Conservation (phyloP, 2,888 invertebrate genomes). For the Drosophila greeni region DNA sequence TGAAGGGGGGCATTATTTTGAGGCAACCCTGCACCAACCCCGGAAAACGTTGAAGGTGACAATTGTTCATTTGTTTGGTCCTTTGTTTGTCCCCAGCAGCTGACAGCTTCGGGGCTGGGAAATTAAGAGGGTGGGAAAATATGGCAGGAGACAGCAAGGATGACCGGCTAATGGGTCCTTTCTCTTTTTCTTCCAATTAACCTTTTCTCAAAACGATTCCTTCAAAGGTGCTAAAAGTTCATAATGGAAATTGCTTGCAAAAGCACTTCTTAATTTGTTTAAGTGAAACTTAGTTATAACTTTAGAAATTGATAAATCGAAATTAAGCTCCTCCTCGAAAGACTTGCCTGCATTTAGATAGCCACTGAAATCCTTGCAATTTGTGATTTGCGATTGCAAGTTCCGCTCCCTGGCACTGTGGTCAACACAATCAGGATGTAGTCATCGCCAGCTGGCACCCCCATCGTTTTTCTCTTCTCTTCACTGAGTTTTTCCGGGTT, state of each 20-base stretch:
- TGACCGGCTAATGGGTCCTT: constrained; percentile 8
- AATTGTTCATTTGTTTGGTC: constrained; percentile 36
- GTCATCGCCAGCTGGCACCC: constrained; percentile 42
- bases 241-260: not conserved
- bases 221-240: not conserved
- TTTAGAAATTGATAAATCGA: not conserved
- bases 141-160: not conserved
- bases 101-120: constrained; percentile 19
- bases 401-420: constrained; percentile 37
- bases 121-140: constrained; percentile 1
- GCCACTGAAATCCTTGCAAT: too few relatives aligned
- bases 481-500: not conserved
- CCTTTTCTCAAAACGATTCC: not conserved
- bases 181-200: constrained; percentile 11
- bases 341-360: constrained; percentile 13
- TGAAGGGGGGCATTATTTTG: not conserved
- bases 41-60: constrained; percentile 27
- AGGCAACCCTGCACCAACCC: not conserved
- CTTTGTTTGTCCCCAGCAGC: constrained; percentile 32
- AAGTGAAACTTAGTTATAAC: not conserved
- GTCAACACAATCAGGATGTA: constrained; percentile 47
- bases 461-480: not conserved
- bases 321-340: constrained; percentile 6
- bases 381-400: constrained; percentile 35
- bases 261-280: not conserved